Evolutionary conservation across 2,888 invertebrate genomes (phyloP), one percentile per base, ranked within the genome.

Genomic region (Hypercompe scribonia): DNA sequence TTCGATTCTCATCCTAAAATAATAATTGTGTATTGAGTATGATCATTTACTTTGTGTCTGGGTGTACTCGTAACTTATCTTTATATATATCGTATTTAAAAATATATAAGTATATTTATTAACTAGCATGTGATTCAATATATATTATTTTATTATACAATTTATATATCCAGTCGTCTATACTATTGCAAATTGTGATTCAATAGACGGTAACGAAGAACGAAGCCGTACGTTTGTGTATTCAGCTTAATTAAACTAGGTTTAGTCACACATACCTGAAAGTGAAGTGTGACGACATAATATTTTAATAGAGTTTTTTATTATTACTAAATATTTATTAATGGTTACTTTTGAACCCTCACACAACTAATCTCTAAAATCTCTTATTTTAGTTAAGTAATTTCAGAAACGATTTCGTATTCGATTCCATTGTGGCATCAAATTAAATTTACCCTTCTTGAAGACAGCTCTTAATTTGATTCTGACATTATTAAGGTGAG

Each of bases 391-490:
- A 31, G 28, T 61, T 15, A 31, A 61, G 50, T 54, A 18, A 61
- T 31, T 61, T 61, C 61, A 61, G 31, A 31, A 31, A 11, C 31
- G 7, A 61, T 31, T 61, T 61, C 61, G 31, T 31, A 28, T 61
- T 61, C 15, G 15, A 61, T 61, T 31, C 18, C 61, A 1, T 5
- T 31, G 61, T 8, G 61, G 61, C 28, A 31, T 28, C 31, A 15
- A 61, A 61, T 61, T 61, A 31, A 61, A 61, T 31, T 61, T 18
- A 31, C 18, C 18, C 61, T 18, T 31, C 15, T 5, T 31, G 61
- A 61, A 31, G 31, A 61, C 61, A 61, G 61, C 15, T 28, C 61
- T 31, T 61, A 61, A 31, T 61, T 61, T 61, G 61, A 61, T 61
- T 61, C 61, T 31, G 28, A 61, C 2, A 31, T 61, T 31, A 61